phyloP scores from a whole-genome alignment of 2,113 vertebrate species.

The Coracopsis vasa region DNA sequence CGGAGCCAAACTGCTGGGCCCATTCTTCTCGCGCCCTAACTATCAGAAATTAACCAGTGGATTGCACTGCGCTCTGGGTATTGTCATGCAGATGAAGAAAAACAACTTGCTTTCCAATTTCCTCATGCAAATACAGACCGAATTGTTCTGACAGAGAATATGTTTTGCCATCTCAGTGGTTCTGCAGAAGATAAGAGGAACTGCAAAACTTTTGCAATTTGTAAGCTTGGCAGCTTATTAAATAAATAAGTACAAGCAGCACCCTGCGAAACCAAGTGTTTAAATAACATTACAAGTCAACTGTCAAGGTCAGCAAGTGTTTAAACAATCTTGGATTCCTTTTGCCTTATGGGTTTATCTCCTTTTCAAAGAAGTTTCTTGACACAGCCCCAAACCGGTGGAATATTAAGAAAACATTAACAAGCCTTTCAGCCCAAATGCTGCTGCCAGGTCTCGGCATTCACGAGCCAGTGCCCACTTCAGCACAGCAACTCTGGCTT shows the following conservation, averaged over 20 bases:
- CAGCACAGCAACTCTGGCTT: background rate
- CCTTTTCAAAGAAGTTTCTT: conserved; percentile 46
- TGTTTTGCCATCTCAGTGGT: conserved; percentile 81
- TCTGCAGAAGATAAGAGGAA: conserved; percentile 75
- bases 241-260: conserved; percentile 43
- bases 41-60: conserved; percentile 72
- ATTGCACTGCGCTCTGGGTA: conserved; percentile 60
- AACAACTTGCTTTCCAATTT: conserved; percentile 80
- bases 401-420: background rate
- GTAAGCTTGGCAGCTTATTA: conserved; percentile 73
- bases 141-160: conserved; percentile 76
- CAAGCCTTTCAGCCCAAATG: background rate
- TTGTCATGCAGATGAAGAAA: conserved; percentile 81
- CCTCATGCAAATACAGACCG: conserved; percentile 76
- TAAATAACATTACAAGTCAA: conserved; percentile 71
- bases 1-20: conserved; percentile 27
- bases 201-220: conserved; percentile 69
- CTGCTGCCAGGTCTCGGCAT: background rate
- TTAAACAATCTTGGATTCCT: conserved; percentile 53
- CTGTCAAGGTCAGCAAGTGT: conserved; percentile 70
- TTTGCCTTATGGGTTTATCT: conserved; percentile 32
- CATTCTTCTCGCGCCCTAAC: conserved; percentile 55
- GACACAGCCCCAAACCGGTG: background rate
- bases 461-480: background rate
- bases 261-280: conserved; percentile 65